Evolutionary conservation across 2,888 invertebrate species (phyloP).

Genomic region (Aspidapion aeneum): DNA sequence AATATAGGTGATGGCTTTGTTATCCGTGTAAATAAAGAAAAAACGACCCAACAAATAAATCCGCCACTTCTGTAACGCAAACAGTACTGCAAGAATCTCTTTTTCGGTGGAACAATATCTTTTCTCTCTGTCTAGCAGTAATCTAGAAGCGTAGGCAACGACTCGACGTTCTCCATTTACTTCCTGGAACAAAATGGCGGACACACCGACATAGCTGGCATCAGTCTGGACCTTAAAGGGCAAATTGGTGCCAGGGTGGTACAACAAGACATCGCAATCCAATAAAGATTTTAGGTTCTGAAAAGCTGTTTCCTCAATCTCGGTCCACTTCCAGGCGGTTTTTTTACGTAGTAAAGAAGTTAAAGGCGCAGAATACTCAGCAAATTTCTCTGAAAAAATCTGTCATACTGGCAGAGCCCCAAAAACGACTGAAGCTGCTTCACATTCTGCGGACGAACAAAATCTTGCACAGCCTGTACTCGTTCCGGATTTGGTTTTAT

Average conservation of each 20-base stretch:
- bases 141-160: too few species aligned
- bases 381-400: too few species aligned
- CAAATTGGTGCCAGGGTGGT: background rate
- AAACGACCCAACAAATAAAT: background rate
- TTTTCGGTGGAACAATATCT: background rate
- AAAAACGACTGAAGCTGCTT: too few species aligned
- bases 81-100: background rate
- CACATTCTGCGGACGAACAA: too few species aligned
- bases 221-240: background rate
- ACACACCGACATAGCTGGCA: background rate
- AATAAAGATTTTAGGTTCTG: background rate
- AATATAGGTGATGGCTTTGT: too few species aligned
- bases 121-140: background rate
- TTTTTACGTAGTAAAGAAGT: background rate
- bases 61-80: background rate
- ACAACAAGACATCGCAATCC: background rate
- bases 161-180: background rate
- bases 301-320: background rate
- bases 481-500: too few species aligned
- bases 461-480: too few species aligned
- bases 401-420: too few species aligned
- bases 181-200: background rate
- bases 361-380: too few species aligned
- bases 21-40: background rate
- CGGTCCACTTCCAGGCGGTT: background rate